Conservation (phyloP, 2,113 vertebrate genomes). For the Phrynosoma platyrhinos region DNA sequence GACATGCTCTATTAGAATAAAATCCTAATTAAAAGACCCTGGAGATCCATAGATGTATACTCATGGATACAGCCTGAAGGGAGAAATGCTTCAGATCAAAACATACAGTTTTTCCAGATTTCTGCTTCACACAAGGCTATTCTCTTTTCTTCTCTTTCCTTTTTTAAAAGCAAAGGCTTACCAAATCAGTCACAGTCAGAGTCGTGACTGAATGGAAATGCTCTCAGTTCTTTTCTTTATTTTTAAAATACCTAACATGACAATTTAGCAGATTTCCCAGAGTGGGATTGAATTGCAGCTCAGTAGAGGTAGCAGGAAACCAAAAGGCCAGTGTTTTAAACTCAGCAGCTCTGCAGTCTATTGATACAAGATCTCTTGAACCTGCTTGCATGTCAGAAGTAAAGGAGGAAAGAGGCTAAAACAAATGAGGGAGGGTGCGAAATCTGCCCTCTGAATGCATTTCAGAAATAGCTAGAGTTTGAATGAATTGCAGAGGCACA, state of each 20-base stretch:
- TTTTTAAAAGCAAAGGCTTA: background rate
- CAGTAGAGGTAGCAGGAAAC: background rate
- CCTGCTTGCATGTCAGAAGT: background rate
- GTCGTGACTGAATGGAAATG: slow-evolving; percentile 27
- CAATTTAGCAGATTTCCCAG: slow-evolving; percentile 32
- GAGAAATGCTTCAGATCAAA: background rate
- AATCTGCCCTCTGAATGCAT: background rate
- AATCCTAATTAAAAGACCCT: background rate
- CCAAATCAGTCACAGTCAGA: slow-evolving; percentile 30
- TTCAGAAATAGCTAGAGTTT: slow-evolving; percentile 2
- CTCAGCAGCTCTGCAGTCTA: slow-evolving; percentile 7
- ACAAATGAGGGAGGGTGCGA: background rate
- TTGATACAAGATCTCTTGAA: slow-evolving; percentile 8
- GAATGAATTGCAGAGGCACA: fast-evolving
- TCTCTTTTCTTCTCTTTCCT: background rate
- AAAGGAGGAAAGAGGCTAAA: slow-evolving; percentile 15
- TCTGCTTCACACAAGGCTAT: background rate
- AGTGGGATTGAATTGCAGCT: slow-evolving; percentile 22
- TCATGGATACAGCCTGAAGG: background rate
- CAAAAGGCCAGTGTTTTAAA: slow-evolving; percentile 45
- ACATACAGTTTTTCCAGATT: slow-evolving; percentile 21
- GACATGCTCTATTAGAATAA: too few relatives aligned
- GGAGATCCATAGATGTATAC: background rate
- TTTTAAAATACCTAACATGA: background rate
- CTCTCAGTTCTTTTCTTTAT: slow-evolving; percentile 27